Evolutionary conservation across 2,797 vertebrate species (phyloP), one percentile per base, ranked within the genome.

Genomic region (Bucorvus abyssinicus): DNA sequence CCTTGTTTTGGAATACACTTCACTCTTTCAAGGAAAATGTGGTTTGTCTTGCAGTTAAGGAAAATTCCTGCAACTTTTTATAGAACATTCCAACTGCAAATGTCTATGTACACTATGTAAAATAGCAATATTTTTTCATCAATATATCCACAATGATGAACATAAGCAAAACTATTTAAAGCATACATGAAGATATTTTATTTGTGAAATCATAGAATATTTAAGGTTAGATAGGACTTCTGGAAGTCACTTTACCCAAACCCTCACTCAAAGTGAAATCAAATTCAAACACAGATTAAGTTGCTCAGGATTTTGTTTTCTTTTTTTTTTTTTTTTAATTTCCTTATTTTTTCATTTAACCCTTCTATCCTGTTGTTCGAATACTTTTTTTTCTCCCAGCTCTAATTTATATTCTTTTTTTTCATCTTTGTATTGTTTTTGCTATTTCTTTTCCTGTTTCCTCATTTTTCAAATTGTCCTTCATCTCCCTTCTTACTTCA

Each of bases 161-260:
- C n/a, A 50, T 11, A 57, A 63, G 13, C 3, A 71, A 45, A 89
- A 87, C 10, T 57, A 20, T 57, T 50, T 75, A 52, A 78, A 89
- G 5, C 0, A 23, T 49, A 42, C 0, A 2, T 47, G 3, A 14
- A 59, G 1, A 10, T 40, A 36, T 87, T 82, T 69, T 23, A n/a
- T 80, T 70, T 2, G 32, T 16, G 3, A 7, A 50, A 73, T 38
- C 14, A 73, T 6, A 18, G 10, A 59, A 69, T 42, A 64, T 23
- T 68, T 83, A 30, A n/a, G 4, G 14, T 73, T 68, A 50, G 10
- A 49, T 52, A 10, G 14, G 8, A 67, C 11, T 71, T 83, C 36
- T 69, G 47, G 19, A 76, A 12, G 15, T 74, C 27, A 18, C 45
- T 18, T 45, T 64, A 2, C 18, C 17, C 45, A 84, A 81, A 55